These are phyloP conservation scores for Malurus alboscapulatus DNA, from an alignment of 2,113 vertebrate genomes.

Conservation along the genomic window DNA sequence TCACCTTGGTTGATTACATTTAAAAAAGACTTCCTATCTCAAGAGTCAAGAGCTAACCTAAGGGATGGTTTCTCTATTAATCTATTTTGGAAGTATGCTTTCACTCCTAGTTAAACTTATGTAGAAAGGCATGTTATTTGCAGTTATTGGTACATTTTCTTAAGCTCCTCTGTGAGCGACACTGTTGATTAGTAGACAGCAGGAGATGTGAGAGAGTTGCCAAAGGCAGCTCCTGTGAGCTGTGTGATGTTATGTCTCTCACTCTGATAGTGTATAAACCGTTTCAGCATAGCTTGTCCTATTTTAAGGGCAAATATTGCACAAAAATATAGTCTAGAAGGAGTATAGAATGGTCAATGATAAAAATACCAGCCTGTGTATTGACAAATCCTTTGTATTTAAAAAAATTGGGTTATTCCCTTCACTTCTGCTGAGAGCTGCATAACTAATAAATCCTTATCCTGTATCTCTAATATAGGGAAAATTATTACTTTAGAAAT, in stretches of 20 bases:
- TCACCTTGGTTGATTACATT: fast-evolving
- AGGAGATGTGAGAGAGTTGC: not conserved
- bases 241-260: too few species aligned
- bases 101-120: not conserved
- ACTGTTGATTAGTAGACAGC: not conserved
- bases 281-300: not conserved
- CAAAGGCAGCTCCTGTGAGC: not conserved
- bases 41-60: not conserved
- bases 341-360: not conserved
- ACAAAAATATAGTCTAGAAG: not conserved
- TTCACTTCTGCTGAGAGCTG: not conserved
- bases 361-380: not conserved
- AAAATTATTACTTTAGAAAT: not conserved
- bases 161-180: not conserved
- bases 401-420: not conserved
- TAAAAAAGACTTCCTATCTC: not conserved
- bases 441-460: not conserved
- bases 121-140: not conserved
- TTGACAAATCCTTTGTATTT: not conserved
- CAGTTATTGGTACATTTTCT: not conserved
- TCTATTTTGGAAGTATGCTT: not conserved
- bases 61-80: not conserved
- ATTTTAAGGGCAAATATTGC: not conserved
- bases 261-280: not conserved
- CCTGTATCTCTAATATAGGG: not conserved